Conservation (phyloP, 2,797 vertebrate genomes). For the Manis javanica region DNA sequence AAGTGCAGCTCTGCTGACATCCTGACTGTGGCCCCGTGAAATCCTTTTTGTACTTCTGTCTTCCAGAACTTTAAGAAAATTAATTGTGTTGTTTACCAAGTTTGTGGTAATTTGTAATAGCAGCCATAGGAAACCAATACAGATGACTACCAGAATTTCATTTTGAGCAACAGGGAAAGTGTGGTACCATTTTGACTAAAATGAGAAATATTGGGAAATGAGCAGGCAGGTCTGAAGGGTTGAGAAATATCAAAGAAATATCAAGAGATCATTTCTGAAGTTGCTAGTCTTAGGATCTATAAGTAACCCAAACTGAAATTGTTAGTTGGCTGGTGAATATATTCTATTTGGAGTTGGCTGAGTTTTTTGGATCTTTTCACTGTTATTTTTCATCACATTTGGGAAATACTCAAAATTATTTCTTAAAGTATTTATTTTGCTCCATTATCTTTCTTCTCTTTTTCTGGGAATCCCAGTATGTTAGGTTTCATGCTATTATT, state of each 20-base stretch:
- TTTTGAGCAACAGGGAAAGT: neutral
- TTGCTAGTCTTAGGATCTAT: neutral
- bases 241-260: neutral
- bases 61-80: neutral
- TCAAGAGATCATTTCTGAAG: neutral
- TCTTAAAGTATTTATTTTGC: neutral
- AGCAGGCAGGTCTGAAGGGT: neutral
- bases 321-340: neutral
- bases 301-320: neutral
- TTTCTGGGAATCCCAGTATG: neutral
- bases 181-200: neutral
- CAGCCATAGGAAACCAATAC: neutral
- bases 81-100: neutral
- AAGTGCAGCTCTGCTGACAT: neutral
- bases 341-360: neutral
- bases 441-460: neutral
- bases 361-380: neutral
- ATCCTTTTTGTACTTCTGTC: neutral
- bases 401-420: neutral
- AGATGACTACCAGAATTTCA: neutral
- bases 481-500: neutral
- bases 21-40: neutral
- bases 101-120: neutral
- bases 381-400: neutral
- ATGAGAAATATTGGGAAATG: neutral